Base-by-base conservation (phyloP, 2,888 invertebrate genomes). In the Yponomeuta evonymella region DNA sequence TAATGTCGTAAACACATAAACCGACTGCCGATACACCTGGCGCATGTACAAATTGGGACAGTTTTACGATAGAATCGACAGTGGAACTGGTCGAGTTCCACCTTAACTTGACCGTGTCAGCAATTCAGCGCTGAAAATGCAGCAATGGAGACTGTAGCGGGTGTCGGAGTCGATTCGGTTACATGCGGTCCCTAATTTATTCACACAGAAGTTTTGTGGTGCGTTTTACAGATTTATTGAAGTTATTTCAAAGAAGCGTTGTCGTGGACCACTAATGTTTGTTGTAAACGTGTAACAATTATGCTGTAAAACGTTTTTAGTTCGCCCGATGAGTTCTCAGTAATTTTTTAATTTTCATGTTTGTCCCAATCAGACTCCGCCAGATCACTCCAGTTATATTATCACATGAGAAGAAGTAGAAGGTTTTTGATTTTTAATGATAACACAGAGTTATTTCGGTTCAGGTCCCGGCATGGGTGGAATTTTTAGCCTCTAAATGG, bases 1-100 rank as follows among this genome's bases (percentile, higher is more conserved):
- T 88, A 86, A 89, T 87, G 85, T 82, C 80, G 85, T 91, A 90
- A 91, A 90, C 81, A 79, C 85, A 90, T 90, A 91, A 91, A 90
- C 84, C 82, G 81, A 78, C 51, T 58, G 51, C 51, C 81, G 77
- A 78, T 73, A 80, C 83, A 87, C 89, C 51, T 89, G 89, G 88
- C 89, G 79, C 72, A 71, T 80, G 15, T 23, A 70, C 63, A 70
- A 70, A 70, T 70, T 70, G 64, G 70, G 29, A 6, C 48, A 43
- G 23, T 43, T 67, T 67, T 12, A 36, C 67, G 67, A 36, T 36
- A 15, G n/a, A 23, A 68, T 23, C 15, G 29, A n/a, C 23, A 48
- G 2, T 68, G 36, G 30, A 33, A 15, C 15, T 10, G 36, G 12
- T 73, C 73, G 71, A 73, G 74, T 73, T 75, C 73, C 71, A 29